Percentiles rank a stretch among this genome's conserved stretches.
These are phyloP conservation scores for Saimiri boliviensis DNA, from an alignment of 2,113 vertebrate species.

Conservation along the genomic window DNA sequence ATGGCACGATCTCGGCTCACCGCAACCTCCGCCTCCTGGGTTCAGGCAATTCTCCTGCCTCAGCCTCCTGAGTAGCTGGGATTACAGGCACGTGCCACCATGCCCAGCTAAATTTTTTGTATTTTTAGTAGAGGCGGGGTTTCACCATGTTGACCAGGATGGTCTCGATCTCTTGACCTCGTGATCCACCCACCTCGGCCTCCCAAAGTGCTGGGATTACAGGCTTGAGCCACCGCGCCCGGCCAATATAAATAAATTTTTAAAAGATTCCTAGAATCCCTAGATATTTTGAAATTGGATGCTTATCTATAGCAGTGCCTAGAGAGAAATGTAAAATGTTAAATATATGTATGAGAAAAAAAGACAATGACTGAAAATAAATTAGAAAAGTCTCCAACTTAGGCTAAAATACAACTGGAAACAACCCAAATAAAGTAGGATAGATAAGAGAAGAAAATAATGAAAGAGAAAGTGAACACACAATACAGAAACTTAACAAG, in stretches of 20 bases:
- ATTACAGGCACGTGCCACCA: no score
- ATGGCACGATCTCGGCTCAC: no score
- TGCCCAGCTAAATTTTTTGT: no score
- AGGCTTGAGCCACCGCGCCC: no score
- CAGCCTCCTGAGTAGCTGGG: no score
- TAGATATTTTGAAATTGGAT: background rate
- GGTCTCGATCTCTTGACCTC: no score
- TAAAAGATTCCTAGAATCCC: background rate
- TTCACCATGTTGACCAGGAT: no score
- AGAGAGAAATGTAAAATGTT: background rate
- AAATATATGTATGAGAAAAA: background rate
- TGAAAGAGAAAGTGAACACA: background rate
- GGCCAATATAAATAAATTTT: background rate
- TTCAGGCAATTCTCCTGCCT: no score
- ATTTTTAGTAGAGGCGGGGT: no score
- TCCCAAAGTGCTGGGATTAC: no score
- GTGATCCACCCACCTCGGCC: no score
- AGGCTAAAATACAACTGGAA: background rate
- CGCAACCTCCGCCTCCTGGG: no score
- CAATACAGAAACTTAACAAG: background rate
- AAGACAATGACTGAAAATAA: background rate
- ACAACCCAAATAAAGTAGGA: background rate
- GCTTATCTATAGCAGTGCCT: background rate
- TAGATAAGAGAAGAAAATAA: background rate
- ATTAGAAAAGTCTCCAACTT: background rate